Base-by-base conservation (phyloP, 2,113 vertebrate genomes). In the Eleginops maclovinus region DNA sequence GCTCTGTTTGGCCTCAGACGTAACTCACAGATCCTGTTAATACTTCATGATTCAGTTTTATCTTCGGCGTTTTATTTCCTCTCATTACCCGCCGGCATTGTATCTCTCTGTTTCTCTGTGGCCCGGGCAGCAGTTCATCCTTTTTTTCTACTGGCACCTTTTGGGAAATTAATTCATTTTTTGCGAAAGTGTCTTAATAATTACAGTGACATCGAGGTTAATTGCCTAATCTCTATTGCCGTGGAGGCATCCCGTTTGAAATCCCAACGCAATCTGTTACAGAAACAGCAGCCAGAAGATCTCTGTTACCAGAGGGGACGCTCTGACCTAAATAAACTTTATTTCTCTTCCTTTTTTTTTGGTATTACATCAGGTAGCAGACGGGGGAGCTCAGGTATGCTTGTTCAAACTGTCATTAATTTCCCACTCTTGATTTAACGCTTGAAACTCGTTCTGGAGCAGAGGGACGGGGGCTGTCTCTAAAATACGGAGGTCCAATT, bases 111-210 rank as follows among this genome's bases (percentile, higher is more conserved):
- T 75, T 72, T 78, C 75, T 82, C 72, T 41, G 56, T 43, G 82
- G 79, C 53, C n/a, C 69, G 19, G 77, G 76, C 74, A 24, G 74
- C 85, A 41, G 76, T 53, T 46, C 84, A 79, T 85, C 60, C 46
- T 11, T 28, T 10, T 62, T 56, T 79, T 85, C 58, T 81, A 63
- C 56, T 51, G 75, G 54, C 82, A 82, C 62, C 87, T 83, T 90
- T 87, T 86, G 89, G 89, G 89, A 87, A 90, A 90, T 87, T 77
- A 86, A 82, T 86, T 87, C 75, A 77, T 82, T 82, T 84, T 68
- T 84, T 79, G 74, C 87, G 87, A 82, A 90, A 87, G 83, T 86
- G 87, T 89, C 81, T 89, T 89, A 83, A 89, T 91, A 89, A 89
- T 91, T 89, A 88, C 88, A 88, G 79, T 87, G 86, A 85, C 90